These are phyloP conservation scores for Atta cephalotes DNA, from an alignment of 1,140 invertebrate species.

Conservation along the genomic window DNA sequence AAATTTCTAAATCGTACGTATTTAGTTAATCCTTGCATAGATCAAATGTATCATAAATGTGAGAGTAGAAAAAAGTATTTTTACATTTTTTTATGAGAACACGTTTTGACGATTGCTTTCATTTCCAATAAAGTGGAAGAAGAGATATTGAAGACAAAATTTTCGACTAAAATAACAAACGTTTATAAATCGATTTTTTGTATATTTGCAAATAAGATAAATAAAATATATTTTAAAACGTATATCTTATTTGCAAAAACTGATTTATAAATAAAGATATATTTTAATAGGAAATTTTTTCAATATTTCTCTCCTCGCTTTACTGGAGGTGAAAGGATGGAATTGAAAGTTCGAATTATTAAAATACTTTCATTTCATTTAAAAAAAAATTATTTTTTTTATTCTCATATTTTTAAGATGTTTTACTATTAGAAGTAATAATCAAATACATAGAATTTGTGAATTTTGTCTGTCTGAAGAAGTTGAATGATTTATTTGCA, in stretches of 20 bases:
- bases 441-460: too few relatives aligned
- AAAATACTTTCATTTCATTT: background rate
- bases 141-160: background rate
- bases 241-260: background rate
- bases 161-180: background rate
- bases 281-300: background rate
- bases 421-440: background rate
- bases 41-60: background rate
- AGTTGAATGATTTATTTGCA: too few relatives aligned
- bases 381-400: background rate
- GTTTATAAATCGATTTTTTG: background rate
- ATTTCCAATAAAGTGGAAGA: background rate
- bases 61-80: background rate
- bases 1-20: background rate
- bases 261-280: background rate
- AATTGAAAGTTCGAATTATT: background rate
- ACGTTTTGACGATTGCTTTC: background rate
- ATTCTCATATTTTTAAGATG: background rate
- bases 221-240: background rate
- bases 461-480: too few relatives aligned
- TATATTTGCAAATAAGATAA: background rate
- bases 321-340: background rate
- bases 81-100: background rate
- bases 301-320: background rate
- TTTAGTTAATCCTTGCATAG: background rate